A percentile compares a stretch with the other conserved stretches of the same genome.
These are phyloP conservation scores for Platichthys stellatus DNA, from an alignment of 2,113 vertebrate species.

Conservation along the genomic window DNA sequence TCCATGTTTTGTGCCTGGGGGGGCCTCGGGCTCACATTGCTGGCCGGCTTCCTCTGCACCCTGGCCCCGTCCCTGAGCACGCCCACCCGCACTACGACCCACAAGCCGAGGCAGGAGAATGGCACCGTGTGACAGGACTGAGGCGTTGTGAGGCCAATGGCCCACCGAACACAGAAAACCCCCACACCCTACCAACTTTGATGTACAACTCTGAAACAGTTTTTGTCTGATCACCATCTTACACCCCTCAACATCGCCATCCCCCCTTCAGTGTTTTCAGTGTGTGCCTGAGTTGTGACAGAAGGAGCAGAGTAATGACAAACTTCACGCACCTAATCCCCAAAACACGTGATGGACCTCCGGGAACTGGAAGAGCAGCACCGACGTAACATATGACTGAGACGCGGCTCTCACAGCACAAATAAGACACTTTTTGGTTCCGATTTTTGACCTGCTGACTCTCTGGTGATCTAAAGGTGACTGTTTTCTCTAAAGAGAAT, in stretches of 20 bases:
- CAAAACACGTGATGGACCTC: conserved; percentile 39
- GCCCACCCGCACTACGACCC: conserved; percentile 83
- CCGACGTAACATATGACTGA: conserved; percentile 43
- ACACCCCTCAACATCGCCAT: conserved; percentile 57
- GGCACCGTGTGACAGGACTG: conserved; percentile 90
- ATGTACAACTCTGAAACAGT: conserved; percentile 70
- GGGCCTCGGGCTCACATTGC: conserved; percentile 91
- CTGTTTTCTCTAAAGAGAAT: conserved; percentile 74
- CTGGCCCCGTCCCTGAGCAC: conserved; percentile 91
- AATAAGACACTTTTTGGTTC: conserved; percentile 51
- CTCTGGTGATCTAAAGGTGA: conserved; percentile 55
- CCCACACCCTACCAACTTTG: conserved; percentile 57
- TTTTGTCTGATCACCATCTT: conserved; percentile 70
- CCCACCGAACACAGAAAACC: conserved; percentile 59
- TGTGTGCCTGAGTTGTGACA: conserved; percentile 73
- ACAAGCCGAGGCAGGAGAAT: conserved; percentile 93
- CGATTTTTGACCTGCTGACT: conserved; percentile 62
- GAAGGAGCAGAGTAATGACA: conserved; percentile 54
- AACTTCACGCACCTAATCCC: conserved; percentile 59
- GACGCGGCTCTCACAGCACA: conserved; percentile 64
- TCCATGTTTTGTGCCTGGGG: conserved; percentile 99
- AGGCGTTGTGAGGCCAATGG: conserved; percentile 36
- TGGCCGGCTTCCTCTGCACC: conserved; percentile 94
- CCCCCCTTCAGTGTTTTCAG: conserved; percentile 64
- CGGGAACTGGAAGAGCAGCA: conserved; percentile 49